Evolutionary conservation across 2,113 vertebrate genomes (phyloP), one percentile per base, ranked within the genome.

Genomic region (Oncorhynchus mykiss): DNA sequence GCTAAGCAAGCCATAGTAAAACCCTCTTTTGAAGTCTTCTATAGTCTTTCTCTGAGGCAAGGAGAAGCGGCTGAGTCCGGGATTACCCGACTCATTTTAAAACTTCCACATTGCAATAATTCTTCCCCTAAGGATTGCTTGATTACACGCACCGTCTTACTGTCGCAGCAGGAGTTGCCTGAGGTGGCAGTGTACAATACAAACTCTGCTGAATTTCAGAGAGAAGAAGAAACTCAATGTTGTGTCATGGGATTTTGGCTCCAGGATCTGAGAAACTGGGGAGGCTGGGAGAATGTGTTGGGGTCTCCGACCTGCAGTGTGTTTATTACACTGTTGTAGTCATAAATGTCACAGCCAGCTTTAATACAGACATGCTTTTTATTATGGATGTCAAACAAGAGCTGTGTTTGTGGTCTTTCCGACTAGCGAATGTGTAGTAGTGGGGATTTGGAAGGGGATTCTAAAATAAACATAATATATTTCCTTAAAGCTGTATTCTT

Each of bases 391-490:
- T 48, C 51, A 20, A 22, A 22, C 22, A 70, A 9, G n/a, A 11
- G 9, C 11, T 12, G 64, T 70, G 11, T 70, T 20, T 70, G 39
- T 70, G 67, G 39, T 34, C 6, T 45, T 25, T n/a, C 13, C 1
- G 20, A 45, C 18, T 8, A 20, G 31, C 2, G 18, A 6, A 34
- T 39, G 29, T 20, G 67, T n/a, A 1, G 34, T 5, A 0, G 34
- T 16, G 34, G n/a, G 34, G 68, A 18, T 39, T 39, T 18, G 18
- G 34, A 13, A 69, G n/a, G 39, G 68, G 80, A 84, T 80, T 84
- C 84, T 79, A 84, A 90, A 89, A 89, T 87, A 90, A 91, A 88
- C 78, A 79, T 83, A 45, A 78, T 87, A 86, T 88, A 87, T 85
- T 88, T 90, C 82, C 87, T 87, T 67, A 29, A 75, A 88, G 86